Conservation (phyloP, 2,113 vertebrate genomes). For the Pollimyrus isidori region DNA sequence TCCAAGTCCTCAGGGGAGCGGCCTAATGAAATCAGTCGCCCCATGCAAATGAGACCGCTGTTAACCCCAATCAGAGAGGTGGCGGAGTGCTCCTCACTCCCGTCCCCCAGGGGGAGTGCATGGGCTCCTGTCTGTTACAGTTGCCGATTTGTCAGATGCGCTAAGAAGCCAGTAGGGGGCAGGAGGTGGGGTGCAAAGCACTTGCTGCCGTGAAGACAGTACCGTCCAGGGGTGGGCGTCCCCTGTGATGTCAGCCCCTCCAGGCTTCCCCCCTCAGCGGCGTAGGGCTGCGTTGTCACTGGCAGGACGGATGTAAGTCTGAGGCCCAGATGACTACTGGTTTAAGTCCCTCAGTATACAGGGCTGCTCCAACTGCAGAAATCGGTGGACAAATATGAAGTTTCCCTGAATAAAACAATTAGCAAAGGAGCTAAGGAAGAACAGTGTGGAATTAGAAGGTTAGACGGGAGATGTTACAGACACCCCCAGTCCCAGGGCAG, state of each 20-base stretch:
- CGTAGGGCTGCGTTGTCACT: background rate
- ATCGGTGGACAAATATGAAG: background rate
- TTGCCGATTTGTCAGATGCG: slow-evolving; percentile 8
- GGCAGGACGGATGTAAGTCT: background rate
- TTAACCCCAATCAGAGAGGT: slow-evolving; percentile 66
- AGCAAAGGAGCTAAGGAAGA: background rate
- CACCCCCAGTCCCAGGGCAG: background rate
- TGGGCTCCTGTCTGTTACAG: slow-evolving; percentile 38
- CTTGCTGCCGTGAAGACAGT: background rate
- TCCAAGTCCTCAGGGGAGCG: slow-evolving; percentile 31
- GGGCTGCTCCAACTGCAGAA: background rate
- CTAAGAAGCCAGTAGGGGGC: slow-evolving; percentile 18
- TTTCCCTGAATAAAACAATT: background rate
- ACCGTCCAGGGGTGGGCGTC: background rate
- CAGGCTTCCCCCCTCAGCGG: background rate
- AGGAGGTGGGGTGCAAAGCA: slow-evolving; percentile 21
- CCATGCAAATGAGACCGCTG: slow-evolving; percentile 59
- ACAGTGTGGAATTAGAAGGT: background rate
- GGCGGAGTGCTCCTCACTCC: slow-evolving; percentile 39
- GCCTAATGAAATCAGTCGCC: slow-evolving; percentile 50
- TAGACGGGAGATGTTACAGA: background rate
- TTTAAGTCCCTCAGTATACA: background rate
- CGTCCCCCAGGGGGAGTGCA: slow-evolving; percentile 31
- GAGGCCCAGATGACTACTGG: background rate
- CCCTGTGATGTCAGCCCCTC: background rate